phyloP scores from a whole-genome alignment of 2,888 invertebrate genomes.

The Stomorhina lunata region DNA sequence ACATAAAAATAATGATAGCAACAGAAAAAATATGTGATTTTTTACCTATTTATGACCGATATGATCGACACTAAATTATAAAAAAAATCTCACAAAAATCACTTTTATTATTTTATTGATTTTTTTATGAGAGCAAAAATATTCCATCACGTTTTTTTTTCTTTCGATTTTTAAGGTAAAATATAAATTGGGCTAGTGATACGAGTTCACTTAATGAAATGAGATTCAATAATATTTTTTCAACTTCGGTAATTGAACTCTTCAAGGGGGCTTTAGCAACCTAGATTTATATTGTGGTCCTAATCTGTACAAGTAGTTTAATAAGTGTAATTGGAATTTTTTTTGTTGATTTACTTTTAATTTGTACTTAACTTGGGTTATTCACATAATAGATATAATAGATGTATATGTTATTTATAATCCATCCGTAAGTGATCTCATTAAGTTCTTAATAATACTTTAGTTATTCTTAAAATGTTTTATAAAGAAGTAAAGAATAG shows the following conservation, averaged over 20 bases:
- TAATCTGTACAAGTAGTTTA: no score
- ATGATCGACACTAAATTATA: slow-evolving; percentile 22
- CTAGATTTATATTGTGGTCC: no score
- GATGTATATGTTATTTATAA: no score
- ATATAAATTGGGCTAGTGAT: slow-evolving; percentile 41
- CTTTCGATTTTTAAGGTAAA: no score
- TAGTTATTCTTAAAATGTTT: no score
- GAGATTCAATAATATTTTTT: background rate
- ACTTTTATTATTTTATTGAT: background rate
- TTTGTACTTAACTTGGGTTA: slow-evolving; percentile 8
- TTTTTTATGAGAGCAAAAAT: slow-evolving; percentile 36
- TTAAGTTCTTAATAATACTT: no score
- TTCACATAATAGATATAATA: no score
- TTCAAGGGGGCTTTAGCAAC: background rate
- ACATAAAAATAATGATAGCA: slow-evolving; percentile 36
- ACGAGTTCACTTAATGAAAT: background rate
- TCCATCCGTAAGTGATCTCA: no score
- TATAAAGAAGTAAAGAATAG: no score
- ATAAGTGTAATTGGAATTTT: no score
- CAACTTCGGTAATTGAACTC: background rate
- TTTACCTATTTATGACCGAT: slow-evolving; percentile 24
- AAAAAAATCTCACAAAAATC: background rate
- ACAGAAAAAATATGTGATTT: background rate
- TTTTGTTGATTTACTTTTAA: background rate
- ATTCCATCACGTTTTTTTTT: slow-evolving; percentile 42